phyloP scores from a whole-genome alignment of 2,888 invertebrate genomes.

The Zaprionus lineosus region DNA sequence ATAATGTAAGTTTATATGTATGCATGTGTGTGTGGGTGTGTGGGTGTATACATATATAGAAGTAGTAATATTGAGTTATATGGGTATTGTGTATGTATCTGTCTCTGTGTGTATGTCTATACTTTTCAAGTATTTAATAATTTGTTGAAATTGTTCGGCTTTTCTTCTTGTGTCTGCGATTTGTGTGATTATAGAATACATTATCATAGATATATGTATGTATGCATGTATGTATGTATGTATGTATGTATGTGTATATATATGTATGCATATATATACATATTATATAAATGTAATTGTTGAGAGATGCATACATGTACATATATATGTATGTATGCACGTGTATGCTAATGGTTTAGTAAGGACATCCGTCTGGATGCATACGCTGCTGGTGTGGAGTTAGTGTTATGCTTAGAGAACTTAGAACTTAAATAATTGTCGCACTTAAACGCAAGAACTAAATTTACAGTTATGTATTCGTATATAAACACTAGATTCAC shows the following conservation, averaged over 20 bases:
- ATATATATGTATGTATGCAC: constrained; percentile 27
- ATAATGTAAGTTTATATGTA: constrained; percentile 26
- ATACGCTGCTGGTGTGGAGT: constrained; percentile 50
- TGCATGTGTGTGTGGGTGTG: not conserved
- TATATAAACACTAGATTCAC: constrained; percentile 76
- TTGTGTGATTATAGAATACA: constrained; percentile 61
- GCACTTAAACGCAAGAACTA: constrained; percentile 62
- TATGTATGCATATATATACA: constrained; percentile 6
- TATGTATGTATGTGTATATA: constrained; percentile 19
- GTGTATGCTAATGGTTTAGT: too few relatives aligned
- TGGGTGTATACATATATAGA: constrained; percentile 12
- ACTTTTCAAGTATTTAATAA: constrained; percentile 69
- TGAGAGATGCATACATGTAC: constrained; percentile 17
- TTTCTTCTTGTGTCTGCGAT: constrained; percentile 24
- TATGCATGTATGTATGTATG: constrained; percentile 23
- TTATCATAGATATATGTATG: constrained; percentile 47
- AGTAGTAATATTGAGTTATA: not conserved
- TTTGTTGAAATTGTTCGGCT: constrained; percentile 47
- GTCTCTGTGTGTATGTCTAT: constrained; percentile 40
- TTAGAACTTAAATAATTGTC: constrained; percentile 69
- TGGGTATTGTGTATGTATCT: too few relatives aligned
- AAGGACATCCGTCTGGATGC: too few relatives aligned
- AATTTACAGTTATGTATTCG: constrained; percentile 68
- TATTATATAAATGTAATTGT: constrained; percentile 28
- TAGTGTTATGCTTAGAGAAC: constrained; percentile 61